A percentile compares a stretch with the other conserved stretches of the same genome.
These are phyloP conservation scores for Eupeodes luniger DNA, from an alignment of 2,888 invertebrate genomes.

Conservation along the genomic window DNA sequence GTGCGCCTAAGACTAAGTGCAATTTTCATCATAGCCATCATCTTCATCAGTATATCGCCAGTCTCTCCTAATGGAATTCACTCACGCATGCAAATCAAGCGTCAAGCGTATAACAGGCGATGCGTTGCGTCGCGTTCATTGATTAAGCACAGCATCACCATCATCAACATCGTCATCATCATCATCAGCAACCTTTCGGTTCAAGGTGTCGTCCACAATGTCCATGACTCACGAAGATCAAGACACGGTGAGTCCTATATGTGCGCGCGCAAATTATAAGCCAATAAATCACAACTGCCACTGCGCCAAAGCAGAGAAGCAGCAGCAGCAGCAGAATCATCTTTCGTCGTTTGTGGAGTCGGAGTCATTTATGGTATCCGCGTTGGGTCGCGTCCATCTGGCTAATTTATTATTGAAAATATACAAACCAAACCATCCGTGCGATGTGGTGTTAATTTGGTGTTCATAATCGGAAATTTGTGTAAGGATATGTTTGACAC, in stretches of 20 bases:
- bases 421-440: conserved; percentile 78
- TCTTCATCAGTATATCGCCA: too few species aligned
- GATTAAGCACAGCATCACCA: conserved; percentile 58
- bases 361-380: not conserved
- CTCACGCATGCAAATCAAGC: conserved; percentile 71
- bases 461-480: conserved; percentile 78
- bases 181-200: conserved; percentile 26
- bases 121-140: conserved; percentile 63
- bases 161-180: conserved; percentile 6
- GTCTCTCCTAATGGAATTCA: conserved; percentile 64
- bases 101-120: conserved; percentile 69
- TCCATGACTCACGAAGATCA: conserved; percentile 22
- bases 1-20: conserved; percentile 36
- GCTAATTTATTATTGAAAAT: conserved; percentile 80
- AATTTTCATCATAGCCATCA: conserved; percentile 47
- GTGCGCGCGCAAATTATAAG: conserved; percentile 83
- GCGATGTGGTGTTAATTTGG: conserved; percentile 82
- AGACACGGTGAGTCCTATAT: conserved; percentile 38
- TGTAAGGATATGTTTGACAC: conserved; percentile 77
- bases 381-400: conserved; percentile 41
- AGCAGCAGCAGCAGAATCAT: conserved; percentile 41
- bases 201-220: conserved; percentile 27
- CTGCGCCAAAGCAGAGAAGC: conserved; percentile 67
- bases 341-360: conserved; percentile 14
- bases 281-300: conserved; percentile 81